Conservation (phyloP, 2,888 invertebrate genomes). For the Odontothrips loti region DNA sequence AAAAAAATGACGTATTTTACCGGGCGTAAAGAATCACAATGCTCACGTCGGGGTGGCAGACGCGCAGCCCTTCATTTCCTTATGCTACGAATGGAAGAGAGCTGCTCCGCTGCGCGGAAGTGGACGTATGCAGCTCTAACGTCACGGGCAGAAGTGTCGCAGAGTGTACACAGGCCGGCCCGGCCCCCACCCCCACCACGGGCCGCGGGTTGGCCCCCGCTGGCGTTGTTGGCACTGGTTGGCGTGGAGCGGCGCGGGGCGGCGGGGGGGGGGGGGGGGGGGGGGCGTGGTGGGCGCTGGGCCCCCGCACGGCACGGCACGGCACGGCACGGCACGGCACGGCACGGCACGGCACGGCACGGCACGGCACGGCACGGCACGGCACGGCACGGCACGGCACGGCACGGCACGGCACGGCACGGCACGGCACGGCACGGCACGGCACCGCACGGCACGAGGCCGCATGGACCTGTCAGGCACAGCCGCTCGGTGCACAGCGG, state of each 20-base stretch:
- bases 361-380: background rate
- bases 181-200: background rate
- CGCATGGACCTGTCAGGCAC: slow-evolving; percentile 17
- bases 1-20: too few species aligned
- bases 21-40: too few species aligned
- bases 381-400: background rate
- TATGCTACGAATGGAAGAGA: too few species aligned
- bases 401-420: too few species aligned
- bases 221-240: background rate
- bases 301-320: background rate
- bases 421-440: too few species aligned
- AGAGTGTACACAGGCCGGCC: too few species aligned
- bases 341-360: background rate
- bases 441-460: background rate
- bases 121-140: background rate
- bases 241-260: background rate
- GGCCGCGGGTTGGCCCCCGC: background rate
- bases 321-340: background rate
- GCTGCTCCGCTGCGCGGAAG: background rate
- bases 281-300: background rate
- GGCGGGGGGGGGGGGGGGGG: background rate
- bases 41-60: too few species aligned
- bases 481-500: background rate
- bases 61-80: too few species aligned
- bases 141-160: too few species aligned